Percentiles rank a stretch among this genome's conserved stretches.
These are phyloP conservation scores for Troilus luridus DNA, from an alignment of 2,888 invertebrate genomes.

Conservation along the genomic window DNA sequence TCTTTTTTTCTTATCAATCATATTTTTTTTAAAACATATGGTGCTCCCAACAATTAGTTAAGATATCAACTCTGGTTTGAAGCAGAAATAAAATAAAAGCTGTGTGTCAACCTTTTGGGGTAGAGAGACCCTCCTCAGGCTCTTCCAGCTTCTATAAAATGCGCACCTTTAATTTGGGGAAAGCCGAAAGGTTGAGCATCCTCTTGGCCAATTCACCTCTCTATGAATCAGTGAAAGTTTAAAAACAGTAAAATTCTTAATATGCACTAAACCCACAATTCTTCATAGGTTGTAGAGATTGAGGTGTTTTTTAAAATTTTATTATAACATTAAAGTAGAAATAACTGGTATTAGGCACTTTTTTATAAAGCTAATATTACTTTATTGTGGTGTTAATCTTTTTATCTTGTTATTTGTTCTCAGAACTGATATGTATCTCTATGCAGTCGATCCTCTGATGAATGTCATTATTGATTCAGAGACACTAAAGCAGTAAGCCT, in stretches of 20 bases:
- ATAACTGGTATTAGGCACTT: background rate
- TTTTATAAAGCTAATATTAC: background rate
- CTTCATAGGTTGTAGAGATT: no score
- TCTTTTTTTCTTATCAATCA: background rate
- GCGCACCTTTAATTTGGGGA: no score
- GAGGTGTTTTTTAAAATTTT: background rate
- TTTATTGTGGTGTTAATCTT: background rate
- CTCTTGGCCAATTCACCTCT: no score
- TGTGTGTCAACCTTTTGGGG: no score
- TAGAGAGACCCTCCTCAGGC: no score
- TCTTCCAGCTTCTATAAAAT: no score
- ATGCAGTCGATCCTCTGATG: conserved; percentile 85
- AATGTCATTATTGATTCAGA: conserved; percentile 88
- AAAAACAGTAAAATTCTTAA: no score
- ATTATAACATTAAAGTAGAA: background rate
- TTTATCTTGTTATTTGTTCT: conserved; percentile 66
- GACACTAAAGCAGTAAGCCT: conserved; percentile 80
- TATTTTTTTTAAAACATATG: background rate
- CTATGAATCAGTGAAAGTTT: no score
- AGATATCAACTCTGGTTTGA: background rate
- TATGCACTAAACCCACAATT: no score
- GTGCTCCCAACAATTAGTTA: background rate
- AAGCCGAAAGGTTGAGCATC: no score
- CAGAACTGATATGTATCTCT: conserved; percentile 89
- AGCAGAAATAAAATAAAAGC: background rate